Evolutionary conservation across 2,113 vertebrate genomes (phyloP), one percentile per base, ranked within the genome.

Genomic region (Gymnorhina tibicen): DNA sequence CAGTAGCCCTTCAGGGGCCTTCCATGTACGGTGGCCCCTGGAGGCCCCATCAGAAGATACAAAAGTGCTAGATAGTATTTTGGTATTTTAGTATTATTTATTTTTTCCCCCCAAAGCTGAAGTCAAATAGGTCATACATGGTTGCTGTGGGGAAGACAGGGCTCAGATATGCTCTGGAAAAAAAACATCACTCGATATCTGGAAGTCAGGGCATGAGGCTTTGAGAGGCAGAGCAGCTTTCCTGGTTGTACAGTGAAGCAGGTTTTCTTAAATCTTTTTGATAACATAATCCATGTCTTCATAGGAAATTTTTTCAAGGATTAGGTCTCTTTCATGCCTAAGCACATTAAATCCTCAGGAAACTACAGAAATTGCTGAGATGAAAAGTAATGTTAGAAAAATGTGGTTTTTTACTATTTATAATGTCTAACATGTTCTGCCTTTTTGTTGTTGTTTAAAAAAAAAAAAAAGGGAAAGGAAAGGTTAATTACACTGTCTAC

Each of bases 401-500:
- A 55, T 33, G 13, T 23, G 16, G 49, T 27, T 75, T 89, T 96
- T 70, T 75, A n/a, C 41, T 84, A 5, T 68, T 89, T 92, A 37
- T 47, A 67, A 47, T 64, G 55, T 52, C 39, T 88, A 66, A 72
- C 79, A 60, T 64, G 41, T 87, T 85, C 53, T 82, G 30, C 53
- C 22, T 53, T 88, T 80, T 58, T 83, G 39, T 56, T 73, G 39
- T 63, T 93, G 6, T 72, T 85, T 4, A 63, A 32, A 76, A 55
- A 77, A 72, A 62, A n/a, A 46, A 26, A 17, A 7, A 52, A 8
- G 5, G 46, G 63, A 83, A 95, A 81, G 69, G 60, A 89, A 89
- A 96, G 83, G 93, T 95, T 97, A 96, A 96, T 95, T 94, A 67
- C 55, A 35, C 76, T 89, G 72, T 84, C 93, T 96, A 47, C 13